These are phyloP conservation scores for Pheosia gnoma DNA, from an alignment of 2,888 invertebrate species.

Conservation along the genomic window DNA sequence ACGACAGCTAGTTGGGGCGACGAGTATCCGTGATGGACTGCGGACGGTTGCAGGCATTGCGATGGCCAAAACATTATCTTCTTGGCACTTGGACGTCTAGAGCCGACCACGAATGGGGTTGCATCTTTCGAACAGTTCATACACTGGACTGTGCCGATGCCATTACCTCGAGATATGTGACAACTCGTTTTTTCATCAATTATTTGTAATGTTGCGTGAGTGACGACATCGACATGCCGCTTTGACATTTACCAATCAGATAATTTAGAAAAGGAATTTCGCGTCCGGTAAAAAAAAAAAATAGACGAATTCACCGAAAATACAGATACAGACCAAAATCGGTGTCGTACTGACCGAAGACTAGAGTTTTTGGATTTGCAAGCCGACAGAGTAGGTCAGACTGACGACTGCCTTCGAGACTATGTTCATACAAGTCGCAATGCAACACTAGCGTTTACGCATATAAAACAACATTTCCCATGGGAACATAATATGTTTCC, in stretches of 20 bases:
- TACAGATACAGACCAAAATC: conserved; percentile 3
- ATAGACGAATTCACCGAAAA: neutral
- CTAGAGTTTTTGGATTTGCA: conserved; percentile 4
- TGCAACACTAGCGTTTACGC: neutral
- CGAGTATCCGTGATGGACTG: conserved; percentile 22
- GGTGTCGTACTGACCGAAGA: conserved; percentile 4
- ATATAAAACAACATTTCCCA: neutral
- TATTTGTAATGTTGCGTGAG: conserved; percentile 27
- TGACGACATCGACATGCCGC: conserved; percentile 27
- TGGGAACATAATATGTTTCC: neutral
- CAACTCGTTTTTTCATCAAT: conserved; percentile 26
- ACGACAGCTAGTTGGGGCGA: conserved; percentile 30
- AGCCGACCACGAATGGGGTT: conserved; percentile 29
- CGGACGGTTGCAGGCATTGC: conserved; percentile 2
- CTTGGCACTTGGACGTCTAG: conserved; percentile 16
- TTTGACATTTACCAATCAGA: conserved; percentile 20
- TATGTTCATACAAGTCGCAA: neutral
- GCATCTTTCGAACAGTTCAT: conserved; percentile 36
- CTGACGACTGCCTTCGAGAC: neutral
- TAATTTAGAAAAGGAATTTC: conserved; percentile 2
- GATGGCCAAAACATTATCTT: conserved; percentile 9
- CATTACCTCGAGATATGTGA: conserved; percentile 35
- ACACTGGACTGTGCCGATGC: conserved; percentile 34
- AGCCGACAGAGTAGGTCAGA: neutral
- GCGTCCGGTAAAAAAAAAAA: neutral